A percentile compares a stretch with the other conserved stretches of the same genome.
phyloP scores from a whole-genome alignment of 1,140 invertebrate species.

The Dolichoris vasculosae region DNA sequence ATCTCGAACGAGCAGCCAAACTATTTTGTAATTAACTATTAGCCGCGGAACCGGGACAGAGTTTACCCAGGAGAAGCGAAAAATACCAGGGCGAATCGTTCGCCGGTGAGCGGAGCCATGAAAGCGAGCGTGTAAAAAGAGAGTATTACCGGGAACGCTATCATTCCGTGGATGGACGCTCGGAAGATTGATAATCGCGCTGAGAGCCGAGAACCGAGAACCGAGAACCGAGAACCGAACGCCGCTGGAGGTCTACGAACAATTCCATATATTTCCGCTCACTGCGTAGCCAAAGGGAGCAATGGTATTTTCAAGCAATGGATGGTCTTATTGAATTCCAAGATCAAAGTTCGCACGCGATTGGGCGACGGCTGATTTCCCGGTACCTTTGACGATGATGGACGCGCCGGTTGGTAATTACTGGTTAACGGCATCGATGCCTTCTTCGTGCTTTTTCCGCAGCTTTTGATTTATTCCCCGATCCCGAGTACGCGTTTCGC shows the following conservation, averaged over 20 bases:
- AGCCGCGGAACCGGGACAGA: no score
- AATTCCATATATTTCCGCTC: neutral
- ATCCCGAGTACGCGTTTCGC: no score
- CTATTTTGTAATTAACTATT: neutral
- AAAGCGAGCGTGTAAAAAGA: neutral
- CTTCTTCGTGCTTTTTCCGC: neutral
- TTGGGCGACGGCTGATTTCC: neutral
- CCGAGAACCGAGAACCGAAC: neutral
- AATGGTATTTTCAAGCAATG: neutral
- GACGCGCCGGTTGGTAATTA: neutral
- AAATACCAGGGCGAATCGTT: neutral
- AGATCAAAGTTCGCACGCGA: neutral
- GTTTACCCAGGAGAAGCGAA: neutral
- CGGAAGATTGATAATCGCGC: slow-evolving; percentile 9
- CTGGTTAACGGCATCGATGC: slow-evolving; percentile 13
- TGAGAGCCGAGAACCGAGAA: neutral
- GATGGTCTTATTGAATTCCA: neutral
- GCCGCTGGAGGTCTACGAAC: neutral
- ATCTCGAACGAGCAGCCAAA: neutral
- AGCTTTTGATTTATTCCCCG: no score
- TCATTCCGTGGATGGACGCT: neutral
- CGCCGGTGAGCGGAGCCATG: neutral
- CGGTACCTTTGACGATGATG: neutral
- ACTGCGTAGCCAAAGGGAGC: neutral
- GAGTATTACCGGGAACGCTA: neutral